Evolutionary conservation across 2,113 vertebrate species (phyloP), one percentile per base, ranked within the genome.

Genomic region (Anthoscopus minutus): DNA sequence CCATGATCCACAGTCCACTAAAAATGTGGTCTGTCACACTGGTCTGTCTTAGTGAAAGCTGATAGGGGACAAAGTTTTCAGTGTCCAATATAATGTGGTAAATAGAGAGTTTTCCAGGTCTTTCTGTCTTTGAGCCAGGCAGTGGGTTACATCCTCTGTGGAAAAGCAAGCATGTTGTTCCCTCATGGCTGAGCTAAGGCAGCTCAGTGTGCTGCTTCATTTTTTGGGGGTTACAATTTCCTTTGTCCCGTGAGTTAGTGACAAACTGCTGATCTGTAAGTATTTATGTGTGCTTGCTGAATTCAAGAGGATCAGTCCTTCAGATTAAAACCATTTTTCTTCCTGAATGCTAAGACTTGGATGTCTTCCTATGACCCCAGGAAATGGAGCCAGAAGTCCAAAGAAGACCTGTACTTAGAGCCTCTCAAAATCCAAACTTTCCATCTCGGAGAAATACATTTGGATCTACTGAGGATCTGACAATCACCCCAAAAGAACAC

Each of bases 11-110:
- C 45, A 77, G 11, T n/a, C 27, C 1, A 1, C 30, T 58, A 10
- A 83, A 92, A 76, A 56, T 2, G 0, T 45, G 40, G 31, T n/a
- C n/a, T n/a, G n/a, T n/a, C n/a, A 53, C 11, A 16, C 30, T n/a
- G 11, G 2, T 83, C 89, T 51, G 6, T 28, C 47, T n/a, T 30
- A 51, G 38, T 66, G 35, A 17, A 71, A 66, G 51, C 0, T 60
- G 30, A 56, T 3, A 62, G 20, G 11, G 15, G 12, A 54, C 23
- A n/a, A 72, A n/a, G 37, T 81, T 92, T 81, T 69, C 37, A 40
- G 53, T n/a, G 20, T 81, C 38, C 15, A 1, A 31, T 51, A 2
- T 37, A 45, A 51, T 0, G 0, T 35, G 17, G 31, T 65, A 58
- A 60, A 69, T 21, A 47, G 9, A 17, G 42, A 42, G 65, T 79